Conservation (phyloP, 2,797 vertebrate genomes). For the Enteromius radiatus region DNA sequence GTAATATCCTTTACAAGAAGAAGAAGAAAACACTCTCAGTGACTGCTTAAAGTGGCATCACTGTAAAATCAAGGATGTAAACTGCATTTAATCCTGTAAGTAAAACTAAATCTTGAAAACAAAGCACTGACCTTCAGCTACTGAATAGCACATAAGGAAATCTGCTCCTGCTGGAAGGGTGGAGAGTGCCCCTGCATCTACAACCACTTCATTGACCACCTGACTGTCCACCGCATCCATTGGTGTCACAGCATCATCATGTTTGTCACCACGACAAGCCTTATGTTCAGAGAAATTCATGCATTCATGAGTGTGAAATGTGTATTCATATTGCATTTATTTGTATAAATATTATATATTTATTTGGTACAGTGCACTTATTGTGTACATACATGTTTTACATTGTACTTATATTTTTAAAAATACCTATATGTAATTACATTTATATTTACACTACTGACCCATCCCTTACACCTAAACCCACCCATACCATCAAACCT, state of each 20-base stretch:
- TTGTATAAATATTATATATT: too few relatives aligned
- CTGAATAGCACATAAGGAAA: constrained; percentile 88
- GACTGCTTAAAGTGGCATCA: neutral
- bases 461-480: too few relatives aligned
- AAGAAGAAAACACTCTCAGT: neutral
- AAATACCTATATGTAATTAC: too few relatives aligned
- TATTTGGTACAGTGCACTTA: too few relatives aligned
- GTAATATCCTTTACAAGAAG: constrained; percentile 83
- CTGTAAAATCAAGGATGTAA: neutral
- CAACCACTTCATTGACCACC: constrained; percentile 63
- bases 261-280: constrained; percentile 83
- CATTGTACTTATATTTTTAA: too few relatives aligned
- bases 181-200: constrained; percentile 75
- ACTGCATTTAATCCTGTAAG: neutral
- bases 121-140: constrained; percentile 77
- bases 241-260: constrained; percentile 75
- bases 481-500: too few relatives aligned
- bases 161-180: constrained; percentile 83
- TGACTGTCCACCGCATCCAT: constrained; percentile 66
- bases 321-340: neutral
- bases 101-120: neutral
- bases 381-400: too few relatives aligned
- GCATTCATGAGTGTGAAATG: neutral
- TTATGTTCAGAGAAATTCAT: constrained; percentile 50
- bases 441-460: too few relatives aligned